Evolutionary conservation across 1,140 invertebrate genomes (phyloP), one percentile per base, ranked within the genome.

Genomic region (Camponotus pennsylvanicus): DNA sequence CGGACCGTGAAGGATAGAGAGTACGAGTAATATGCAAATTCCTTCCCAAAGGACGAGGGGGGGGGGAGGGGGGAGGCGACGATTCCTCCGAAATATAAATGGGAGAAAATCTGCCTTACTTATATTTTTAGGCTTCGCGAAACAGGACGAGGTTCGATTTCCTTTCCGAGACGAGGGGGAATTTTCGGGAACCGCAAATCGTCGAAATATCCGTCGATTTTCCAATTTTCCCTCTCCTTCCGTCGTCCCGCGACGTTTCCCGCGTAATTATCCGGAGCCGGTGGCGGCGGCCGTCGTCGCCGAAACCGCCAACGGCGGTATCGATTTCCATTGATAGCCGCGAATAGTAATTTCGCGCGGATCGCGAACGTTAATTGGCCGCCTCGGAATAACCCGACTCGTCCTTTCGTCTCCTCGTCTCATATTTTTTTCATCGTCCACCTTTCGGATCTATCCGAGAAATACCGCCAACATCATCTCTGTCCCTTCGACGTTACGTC

Each of bases 251-350:
- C 27, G 61, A 64, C 27, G 32, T 70, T 76, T 76, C 21, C 73
- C 73, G 73, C 73, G 42, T 83, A 49, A 75, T 83, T 83, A 63
- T 76, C 73, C 21, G 37, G 15, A 40, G 73, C 8, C n/a, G 37
- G 7, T 18, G 49, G 27, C 27, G 69, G 3, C 40, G 67, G 8
- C 21, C 27, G 37, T 85, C 55, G 49, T 77, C 64, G 37, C 27
- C 45, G 69, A 87, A 87, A 87, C 70, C 82, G 71, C 52, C 80
- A 49, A 67, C 63, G 70, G 21, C 49, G 61, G 18, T 57, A 84
- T 64, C 70, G 67, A 80, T 80, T 80, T 69, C 77, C 77, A 70
- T 80, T 80, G 77, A 80, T 80, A 32, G 64, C 45, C 63, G 57
- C 77, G 45, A 80, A 80, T 70, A 55, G 45, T 80, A 80, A 80